Evolutionary conservation across 2,113 vertebrate species (phyloP).

Genomic region (Apaloderma vittatum): DNA sequence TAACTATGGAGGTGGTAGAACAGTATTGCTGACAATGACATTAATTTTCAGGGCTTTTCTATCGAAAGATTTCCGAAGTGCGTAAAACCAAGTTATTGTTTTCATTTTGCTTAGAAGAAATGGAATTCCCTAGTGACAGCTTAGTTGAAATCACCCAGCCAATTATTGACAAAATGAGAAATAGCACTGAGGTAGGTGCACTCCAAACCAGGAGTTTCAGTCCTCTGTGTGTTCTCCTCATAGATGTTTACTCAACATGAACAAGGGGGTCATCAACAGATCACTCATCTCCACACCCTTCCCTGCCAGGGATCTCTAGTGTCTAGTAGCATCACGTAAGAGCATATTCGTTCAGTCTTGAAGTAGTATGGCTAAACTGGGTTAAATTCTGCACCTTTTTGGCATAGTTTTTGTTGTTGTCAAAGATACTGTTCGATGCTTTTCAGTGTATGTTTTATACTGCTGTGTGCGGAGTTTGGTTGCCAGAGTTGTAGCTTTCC

Average conservation of each 20-base stretch:
- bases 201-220: neutral
- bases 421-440: neutral
- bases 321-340: rapidly evolving
- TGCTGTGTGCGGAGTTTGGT: neutral
- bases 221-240: neutral
- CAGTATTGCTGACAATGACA: neutral
- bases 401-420: neutral
- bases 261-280: neutral
- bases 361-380: neutral
- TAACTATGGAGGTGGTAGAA: neutral
- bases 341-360: neutral
- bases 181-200: neutral
- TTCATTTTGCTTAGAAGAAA: neutral
- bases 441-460: neutral
- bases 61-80: neutral
- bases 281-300: neutral
- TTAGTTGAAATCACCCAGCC: neutral
- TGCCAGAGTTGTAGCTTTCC: constrained; percentile 5
- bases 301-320: neutral
- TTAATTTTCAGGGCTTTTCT: neutral
- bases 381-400: neutral
- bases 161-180: neutral
- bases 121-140: neutral
- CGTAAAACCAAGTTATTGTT: neutral
- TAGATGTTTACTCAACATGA: neutral